Conservation (phyloP, 2,113 vertebrate genomes). For the Oreotragus oreotragus region DNA sequence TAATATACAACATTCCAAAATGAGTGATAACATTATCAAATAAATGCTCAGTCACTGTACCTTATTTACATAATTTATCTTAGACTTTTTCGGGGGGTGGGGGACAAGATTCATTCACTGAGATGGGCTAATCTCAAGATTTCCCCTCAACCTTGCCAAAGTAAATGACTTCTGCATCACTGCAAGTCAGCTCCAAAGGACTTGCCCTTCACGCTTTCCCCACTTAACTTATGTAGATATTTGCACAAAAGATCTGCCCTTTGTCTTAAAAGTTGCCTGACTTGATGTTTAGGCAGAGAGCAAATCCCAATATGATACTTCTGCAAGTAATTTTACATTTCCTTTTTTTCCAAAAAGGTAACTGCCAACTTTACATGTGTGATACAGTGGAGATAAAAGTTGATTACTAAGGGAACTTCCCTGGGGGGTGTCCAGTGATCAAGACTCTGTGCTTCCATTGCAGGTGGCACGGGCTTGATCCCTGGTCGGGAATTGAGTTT, state of each 20-base stretch:
- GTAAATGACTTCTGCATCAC: not conserved
- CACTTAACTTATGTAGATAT: not conserved
- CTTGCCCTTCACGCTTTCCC: not conserved
- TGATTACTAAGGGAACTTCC: not conserved
- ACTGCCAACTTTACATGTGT: not conserved
- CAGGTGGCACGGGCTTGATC: not conserved
- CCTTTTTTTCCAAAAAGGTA: not conserved
- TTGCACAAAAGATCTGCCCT: constrained; percentile 15
- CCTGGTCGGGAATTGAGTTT: not conserved
- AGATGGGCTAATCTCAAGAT: not conserved
- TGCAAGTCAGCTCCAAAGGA: constrained; percentile 3
- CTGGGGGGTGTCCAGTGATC: not conserved
- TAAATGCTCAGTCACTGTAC: not conserved
- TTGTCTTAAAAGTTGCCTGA: constrained; percentile 13
- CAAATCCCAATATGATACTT: not conserved
- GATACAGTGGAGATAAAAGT: not conserved
- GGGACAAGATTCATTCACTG: not conserved
- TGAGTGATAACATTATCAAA: not conserved
- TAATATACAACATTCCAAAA: not conserved
- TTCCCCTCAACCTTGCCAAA: constrained; percentile 39
- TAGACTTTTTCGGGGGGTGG: not conserved
- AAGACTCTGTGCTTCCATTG: not conserved
- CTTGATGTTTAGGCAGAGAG: not conserved
- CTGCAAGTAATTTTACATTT: not conserved
- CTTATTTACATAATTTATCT: not conserved